Percentiles rank a stretch among this genome's conserved stretches.
These are phyloP conservation scores for Vannuccia rotundouncinata DNA, from an alignment of 2,888 invertebrate genomes.

Conservation along the genomic window DNA sequence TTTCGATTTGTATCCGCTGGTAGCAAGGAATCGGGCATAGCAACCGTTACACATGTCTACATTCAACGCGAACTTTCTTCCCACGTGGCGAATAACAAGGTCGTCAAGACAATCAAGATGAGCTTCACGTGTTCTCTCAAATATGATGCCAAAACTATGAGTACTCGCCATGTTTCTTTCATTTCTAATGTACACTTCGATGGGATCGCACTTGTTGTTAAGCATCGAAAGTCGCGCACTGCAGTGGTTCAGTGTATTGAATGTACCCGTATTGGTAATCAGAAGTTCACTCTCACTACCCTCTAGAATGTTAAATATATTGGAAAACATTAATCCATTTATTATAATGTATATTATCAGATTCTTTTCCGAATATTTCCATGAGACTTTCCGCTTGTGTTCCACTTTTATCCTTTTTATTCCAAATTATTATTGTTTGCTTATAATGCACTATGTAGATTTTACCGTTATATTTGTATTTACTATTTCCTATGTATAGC, in stretches of 20 bases:
- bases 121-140: slow-evolving; percentile 44
- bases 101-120: slow-evolving; percentile 44
- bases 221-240: slow-evolving; percentile 41
- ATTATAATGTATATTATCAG: no score
- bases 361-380: no score
- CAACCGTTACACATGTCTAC: slow-evolving; percentile 39
- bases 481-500: no score
- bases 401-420: no score
- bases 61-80: slow-evolving; percentile 42
- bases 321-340: no score
- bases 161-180: slow-evolving; percentile 41
- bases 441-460: no score
- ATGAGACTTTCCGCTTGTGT: no score
- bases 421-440: no score
- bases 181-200: slow-evolving; percentile 42
- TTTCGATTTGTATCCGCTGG: slow-evolving; percentile 63
- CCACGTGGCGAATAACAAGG: slow-evolving; percentile 39
- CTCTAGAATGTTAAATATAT: no score
- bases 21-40: slow-evolving; percentile 43
- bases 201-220: slow-evolving; percentile 44
- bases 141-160: slow-evolving; percentile 42
- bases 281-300: slow-evolving; percentile 9
- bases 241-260: background rate
- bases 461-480: no score
- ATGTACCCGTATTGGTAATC: background rate